phyloP scores from a whole-genome alignment of 2,113 vertebrate genomes.

The Scolopax mira region DNA sequence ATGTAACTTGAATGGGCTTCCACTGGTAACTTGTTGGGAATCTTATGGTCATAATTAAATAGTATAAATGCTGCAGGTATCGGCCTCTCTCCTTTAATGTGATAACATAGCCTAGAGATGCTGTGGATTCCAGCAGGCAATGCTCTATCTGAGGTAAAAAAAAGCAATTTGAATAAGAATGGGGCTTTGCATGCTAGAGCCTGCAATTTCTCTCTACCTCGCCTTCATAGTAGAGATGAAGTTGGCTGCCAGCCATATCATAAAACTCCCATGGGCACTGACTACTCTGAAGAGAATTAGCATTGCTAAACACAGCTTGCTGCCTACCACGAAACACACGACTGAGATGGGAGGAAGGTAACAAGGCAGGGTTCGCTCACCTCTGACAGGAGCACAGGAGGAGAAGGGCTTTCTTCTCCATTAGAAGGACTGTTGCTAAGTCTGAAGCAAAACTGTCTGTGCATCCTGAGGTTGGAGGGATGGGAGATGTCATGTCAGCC shows the following conservation, averaged over 20 bases:
- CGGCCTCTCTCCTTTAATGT: neutral
- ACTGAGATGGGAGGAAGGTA: neutral
- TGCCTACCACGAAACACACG: accelerated
- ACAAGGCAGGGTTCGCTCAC: neutral
- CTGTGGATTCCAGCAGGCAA: neutral
- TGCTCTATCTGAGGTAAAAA: neutral
- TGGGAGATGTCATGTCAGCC: neutral
- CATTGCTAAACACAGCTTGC: neutral
- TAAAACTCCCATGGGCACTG: neutral
- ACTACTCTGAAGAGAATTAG: neutral
- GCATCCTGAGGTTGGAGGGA: neutral
- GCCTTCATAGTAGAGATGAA: neutral
- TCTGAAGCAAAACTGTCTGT: neutral
- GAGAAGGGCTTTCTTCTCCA: neutral
- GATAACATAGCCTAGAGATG: neutral
- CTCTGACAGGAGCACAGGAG: accelerated
- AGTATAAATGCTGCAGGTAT: neutral
- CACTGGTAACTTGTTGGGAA: neutral
- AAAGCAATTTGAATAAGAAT: constrained; percentile 18
- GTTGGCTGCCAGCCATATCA: neutral
- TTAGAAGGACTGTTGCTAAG: neutral
- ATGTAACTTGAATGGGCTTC: neutral
- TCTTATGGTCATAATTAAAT: neutral
- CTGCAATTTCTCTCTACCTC: neutral
- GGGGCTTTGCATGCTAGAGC: neutral